Evolutionary conservation across 2,797 vertebrate species (phyloP), one percentile per base, ranked within the genome.

Genomic region (Petrocephalus sullivani): DNA sequence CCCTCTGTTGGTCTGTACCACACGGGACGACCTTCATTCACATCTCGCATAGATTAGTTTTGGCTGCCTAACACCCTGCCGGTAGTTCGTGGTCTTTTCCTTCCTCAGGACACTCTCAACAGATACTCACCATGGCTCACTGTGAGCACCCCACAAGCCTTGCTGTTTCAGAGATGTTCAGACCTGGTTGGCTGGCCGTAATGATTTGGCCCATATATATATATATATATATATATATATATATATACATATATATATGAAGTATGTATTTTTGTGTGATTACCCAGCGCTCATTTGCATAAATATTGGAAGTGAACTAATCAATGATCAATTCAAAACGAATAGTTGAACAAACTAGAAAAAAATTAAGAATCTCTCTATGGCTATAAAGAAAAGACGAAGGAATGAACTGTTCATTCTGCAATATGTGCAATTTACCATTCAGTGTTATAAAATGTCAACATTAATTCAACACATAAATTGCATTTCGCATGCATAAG

Each of bases 391-490:
- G 46, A 78, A 78, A 78, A 37, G 21, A 16, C 16, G 71, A 46
- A 46, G 71, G 8, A 78, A 78, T 41, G 71, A 46, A 28, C 37
- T 78, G 16, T 78, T 46, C 71, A 78, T 41, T 78, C 41, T 78
- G 71, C 2, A 28, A 46, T 78, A 78, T 49, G 71, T 46, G 41
- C 71, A 49, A 78, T 78, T 78, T 46, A 78, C 71, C 71, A 78
- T 78, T 78, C 71, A 9, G 33, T 46, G 71, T 78, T 49, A 41
- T 49, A 78, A 49, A 78, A 78, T 78, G 41, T 78, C 71, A 78
- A 78, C 71, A 78, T 78, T 78, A 78, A 78, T 71, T 37, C 64
- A 71, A 71, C 64, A 71, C 71, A n/a, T 49, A 78, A 49, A 78
- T 49, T 78, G 71, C 33, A n/a, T 78, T 78, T 46, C 46, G 16